phyloP scores from a whole-genome alignment of 1,140 invertebrate species.

The Drosophila miranda region DNA sequence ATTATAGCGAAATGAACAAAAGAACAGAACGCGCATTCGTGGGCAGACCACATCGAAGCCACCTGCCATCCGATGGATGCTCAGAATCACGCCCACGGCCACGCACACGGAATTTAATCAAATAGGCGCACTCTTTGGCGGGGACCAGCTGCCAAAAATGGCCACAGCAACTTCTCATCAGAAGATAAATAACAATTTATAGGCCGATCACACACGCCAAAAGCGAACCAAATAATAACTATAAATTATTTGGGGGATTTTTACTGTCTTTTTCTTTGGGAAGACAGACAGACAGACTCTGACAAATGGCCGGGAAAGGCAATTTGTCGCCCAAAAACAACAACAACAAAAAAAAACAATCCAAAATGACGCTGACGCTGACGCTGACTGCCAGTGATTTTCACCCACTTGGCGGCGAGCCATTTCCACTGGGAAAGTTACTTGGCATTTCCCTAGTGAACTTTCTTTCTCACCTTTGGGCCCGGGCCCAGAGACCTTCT shows the following conservation, averaged over 20 bases:
- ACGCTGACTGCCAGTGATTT: slow-evolving; percentile 28
- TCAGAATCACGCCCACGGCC: slow-evolving; percentile 35
- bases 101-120: not conserved
- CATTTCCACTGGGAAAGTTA: slow-evolving; percentile 32
- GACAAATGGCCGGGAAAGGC: slow-evolving; percentile 32
- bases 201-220: slow-evolving; percentile 42
- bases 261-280: slow-evolving; percentile 23
- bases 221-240: slow-evolving; percentile 45
- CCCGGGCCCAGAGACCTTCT: slow-evolving; percentile 17
- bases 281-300: slow-evolving; percentile 20
- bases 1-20: slow-evolving; percentile 6
- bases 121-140: slow-evolving; percentile 35
- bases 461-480: slow-evolving; percentile 18
- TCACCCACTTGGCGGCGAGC: slow-evolving; percentile 36
- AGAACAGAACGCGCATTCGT: slow-evolving; percentile 3
- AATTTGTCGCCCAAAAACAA: slow-evolving; percentile 38
- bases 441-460: slow-evolving; percentile 19
- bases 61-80: slow-evolving; percentile 19
- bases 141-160: slow-evolving; percentile 56
- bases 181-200: slow-evolving; percentile 59
- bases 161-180: slow-evolving; percentile 58
- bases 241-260: slow-evolving; percentile 49
- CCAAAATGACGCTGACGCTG: slow-evolving; percentile 2
- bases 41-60: slow-evolving; percentile 14
- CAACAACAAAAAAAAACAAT: slow-evolving; percentile 24